A percentile compares a stretch with the other conserved stretches of the same genome.
Conservation (phyloP, 2,888 invertebrate genomes). For the Camptogramma bilineatum region DNA sequence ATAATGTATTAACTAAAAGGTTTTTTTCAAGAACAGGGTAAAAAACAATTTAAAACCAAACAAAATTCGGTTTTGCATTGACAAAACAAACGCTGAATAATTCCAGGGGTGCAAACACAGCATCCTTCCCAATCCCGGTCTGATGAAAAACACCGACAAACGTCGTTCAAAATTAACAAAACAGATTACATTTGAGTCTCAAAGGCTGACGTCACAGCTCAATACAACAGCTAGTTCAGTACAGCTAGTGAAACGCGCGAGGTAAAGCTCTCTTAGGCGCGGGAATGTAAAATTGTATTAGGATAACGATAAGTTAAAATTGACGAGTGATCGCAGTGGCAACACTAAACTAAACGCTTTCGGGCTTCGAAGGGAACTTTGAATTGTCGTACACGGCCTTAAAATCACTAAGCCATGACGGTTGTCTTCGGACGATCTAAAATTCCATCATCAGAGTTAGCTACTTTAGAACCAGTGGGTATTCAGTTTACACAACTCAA, state of each 20-base stretch:
- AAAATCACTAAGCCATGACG: too few relatives aligned
- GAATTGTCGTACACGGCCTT: too few relatives aligned
- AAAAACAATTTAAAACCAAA: conserved; percentile 28
- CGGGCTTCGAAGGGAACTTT: too few relatives aligned
- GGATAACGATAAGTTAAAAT: too few relatives aligned
- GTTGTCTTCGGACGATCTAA: too few relatives aligned
- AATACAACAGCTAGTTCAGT: conserved; percentile 18
- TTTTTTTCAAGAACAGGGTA: not conserved
- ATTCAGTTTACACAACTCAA: too few relatives aligned
- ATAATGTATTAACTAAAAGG: not conserved
- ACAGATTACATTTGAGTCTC: conserved; percentile 77
- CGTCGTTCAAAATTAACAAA: conserved; percentile 80
- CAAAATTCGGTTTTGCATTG: conserved; percentile 27
- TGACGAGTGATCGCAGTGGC: too few relatives aligned
- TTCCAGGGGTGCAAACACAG: conserved; percentile 54
- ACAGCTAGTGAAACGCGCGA: not conserved
- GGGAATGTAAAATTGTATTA: too few relatives aligned
- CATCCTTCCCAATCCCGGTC: conserved; percentile 59
- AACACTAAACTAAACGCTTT: too few relatives aligned
- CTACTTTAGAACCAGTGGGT: too few relatives aligned
- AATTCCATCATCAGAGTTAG: too few relatives aligned
- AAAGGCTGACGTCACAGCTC: conserved; percentile 52
- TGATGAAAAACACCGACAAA: conserved; percentile 67
- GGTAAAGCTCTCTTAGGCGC: too few relatives aligned
- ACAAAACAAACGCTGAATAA: conserved; percentile 58